Base-by-base conservation (phyloP, 2,888 invertebrate species). In the Orthosia gothica region DNA sequence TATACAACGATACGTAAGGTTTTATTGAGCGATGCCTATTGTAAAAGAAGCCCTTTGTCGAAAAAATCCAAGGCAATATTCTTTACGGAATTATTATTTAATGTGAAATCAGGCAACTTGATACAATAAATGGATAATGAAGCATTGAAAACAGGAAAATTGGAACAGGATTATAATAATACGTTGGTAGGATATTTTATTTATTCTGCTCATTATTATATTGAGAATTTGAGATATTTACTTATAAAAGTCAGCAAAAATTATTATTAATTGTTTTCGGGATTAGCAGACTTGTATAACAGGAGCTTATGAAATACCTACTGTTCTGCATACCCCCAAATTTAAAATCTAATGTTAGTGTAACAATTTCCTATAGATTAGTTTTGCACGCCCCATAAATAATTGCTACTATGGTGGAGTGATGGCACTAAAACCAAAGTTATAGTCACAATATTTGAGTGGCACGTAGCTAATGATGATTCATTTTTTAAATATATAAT, bases 21-120 rank as follows among this genome's bases (percentile, higher is more conserved):
- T 67, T 74, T 61, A 66, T 72, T 72, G 67, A 74, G 69, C 49
- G 20, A 78, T 74, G 52, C 55, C 49, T 68, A 55, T 74, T 80
- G 67, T 74, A 74, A 54, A 70, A 70, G 40, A 49, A 13, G 32
- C n/a, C 3, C 32, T 72, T 57, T 55, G 62, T 63, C 2, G 18
- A 40, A 0, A 67, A 72, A 71, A 57, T 49, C 5, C 5, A 20
- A 1, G 12, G 7, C 3, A 40, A 40, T 66, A 57, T 32, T 61
- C 59, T 26, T 20, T 63, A 18, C 32, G 7, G n/a, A 12, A 52
- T 70, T 55, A 45, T 69, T 81, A 54, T 50, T 66, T 70, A 58
- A 55, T 55, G 15, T 63, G 20, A 63, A 66, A 49, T 18, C 47
- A 26, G 45, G 57, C 45, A 64, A 74, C 47, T 11, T 54, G 23